These are phyloP conservation scores for Platichthys flesus DNA, from an alignment of 2,113 vertebrate genomes.

Conservation along the genomic window DNA sequence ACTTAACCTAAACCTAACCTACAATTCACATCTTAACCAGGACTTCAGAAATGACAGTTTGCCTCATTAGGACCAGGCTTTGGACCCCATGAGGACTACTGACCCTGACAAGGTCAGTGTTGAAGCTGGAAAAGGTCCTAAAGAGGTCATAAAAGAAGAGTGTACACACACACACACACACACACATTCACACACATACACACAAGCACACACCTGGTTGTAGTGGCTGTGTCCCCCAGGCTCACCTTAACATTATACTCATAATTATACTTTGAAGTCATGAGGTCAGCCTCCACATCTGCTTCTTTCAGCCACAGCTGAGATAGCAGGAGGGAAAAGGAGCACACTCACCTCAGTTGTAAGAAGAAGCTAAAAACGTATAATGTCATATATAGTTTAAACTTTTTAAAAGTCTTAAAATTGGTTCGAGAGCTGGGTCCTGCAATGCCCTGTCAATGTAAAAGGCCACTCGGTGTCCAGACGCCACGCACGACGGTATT, in stretches of 20 bases:
- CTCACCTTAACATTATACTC: constrained; percentile 20
- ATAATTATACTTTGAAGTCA: constrained; percentile 14
- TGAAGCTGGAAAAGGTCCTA: neutral
- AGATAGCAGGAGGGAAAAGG: neutral
- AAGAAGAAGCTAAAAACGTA: neutral
- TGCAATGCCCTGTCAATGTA: neutral
- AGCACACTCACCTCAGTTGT: neutral
- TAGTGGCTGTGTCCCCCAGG: constrained; percentile 21
- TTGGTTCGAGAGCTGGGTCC: neutral
- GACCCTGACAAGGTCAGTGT: neutral
- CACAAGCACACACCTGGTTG: constrained; percentile 23
- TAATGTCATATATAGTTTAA: neutral
- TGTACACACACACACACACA: constrained; percentile 9
- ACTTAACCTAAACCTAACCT: neutral
- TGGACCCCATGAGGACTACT: neutral
- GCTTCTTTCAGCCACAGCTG: constrained; percentile 16
- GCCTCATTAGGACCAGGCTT: neutral
- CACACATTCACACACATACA: neutral
- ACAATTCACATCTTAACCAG: neutral
- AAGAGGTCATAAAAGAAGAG: neutral
- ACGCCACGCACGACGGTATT: too few species aligned
- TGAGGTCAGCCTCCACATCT: constrained; percentile 41
- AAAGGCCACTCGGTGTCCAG: too few species aligned
- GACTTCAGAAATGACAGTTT: neutral
- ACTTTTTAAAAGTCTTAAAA: neutral